Evolutionary conservation across 2,888 invertebrate genomes (phyloP), one percentile per base, ranked within the genome.

Genomic region (Hydraecia micacea): DNA sequence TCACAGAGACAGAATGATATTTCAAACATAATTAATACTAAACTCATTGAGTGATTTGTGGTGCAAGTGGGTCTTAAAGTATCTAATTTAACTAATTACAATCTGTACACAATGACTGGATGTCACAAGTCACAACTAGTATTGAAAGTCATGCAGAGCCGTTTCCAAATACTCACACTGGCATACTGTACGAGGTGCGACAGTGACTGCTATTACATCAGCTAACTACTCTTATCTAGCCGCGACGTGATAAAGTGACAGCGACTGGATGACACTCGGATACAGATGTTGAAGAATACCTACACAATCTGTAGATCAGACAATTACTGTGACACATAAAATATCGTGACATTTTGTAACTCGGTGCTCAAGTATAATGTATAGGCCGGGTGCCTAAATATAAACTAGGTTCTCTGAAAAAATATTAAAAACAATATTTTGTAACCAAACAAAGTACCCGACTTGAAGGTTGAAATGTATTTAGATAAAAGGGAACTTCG

Each of bases 181-280:
- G 0, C 39, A n/a, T 46, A 65, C 80, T 74, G 80, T 21, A 7
- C 8, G 28, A 0, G 15, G 21, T 2, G 55, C 36, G n/a, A 49
- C 80, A 18, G 74, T 80, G 73, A 8, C 21, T n/a, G 58, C 39
- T 63, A 39, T 21, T 55, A 78, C 76, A 62, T 75, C 42, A 76
- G 75, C 74, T 73, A 62, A 49, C 60, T 62, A 69, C 74, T 78
- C 76, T 74, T 67, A 77, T 81, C 76, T 78, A 28, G 36, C 60
- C 73, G 78, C 70, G 78, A 70, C 83, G 86, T 80, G 86, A 83
- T 83, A 73, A 76, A 83, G 78, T 86, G 78, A 77, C 78, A 39
- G 67, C 70, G 58, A 39, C 46, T 70, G 55, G 58, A 52, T 65
- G 73, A 62, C 60, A 32, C 70, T 60, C 18, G 42, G 68, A 28